A percentile compares a stretch with the other conserved stretches of the same genome.
phyloP scores from a whole-genome alignment of 64 coral and sea anemone genomes.

The Astreopora myriophthalma region DNA sequence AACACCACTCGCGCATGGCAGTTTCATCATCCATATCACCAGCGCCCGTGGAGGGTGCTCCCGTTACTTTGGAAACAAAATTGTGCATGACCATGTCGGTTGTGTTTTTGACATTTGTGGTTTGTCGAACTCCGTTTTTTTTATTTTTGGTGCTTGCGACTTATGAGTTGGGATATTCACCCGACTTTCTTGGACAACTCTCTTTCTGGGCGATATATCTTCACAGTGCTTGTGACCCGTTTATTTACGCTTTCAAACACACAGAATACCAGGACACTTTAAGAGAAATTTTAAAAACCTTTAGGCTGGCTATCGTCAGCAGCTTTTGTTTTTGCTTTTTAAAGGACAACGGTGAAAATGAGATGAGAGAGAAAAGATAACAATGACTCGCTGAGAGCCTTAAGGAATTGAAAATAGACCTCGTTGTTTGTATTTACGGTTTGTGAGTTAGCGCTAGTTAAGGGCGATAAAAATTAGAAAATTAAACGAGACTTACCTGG shows the following conservation, averaged over 20 bases:
- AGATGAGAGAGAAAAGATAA: background rate
- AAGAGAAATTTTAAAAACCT: conserved; percentile 60
- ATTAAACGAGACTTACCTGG: too few species aligned
- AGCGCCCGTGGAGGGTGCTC: conserved; percentile 7
- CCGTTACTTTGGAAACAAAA: conserved; percentile 56
- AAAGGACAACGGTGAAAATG: background rate
- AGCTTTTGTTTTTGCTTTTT: background rate
- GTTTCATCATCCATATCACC: conserved; percentile 50
- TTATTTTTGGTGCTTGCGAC: conserved; percentile 75
- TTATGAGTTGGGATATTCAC: conserved; percentile 27
- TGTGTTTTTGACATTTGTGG: conserved; percentile 71
- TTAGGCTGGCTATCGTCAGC: conserved; percentile 15
- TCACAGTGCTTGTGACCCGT: conserved; percentile 92
- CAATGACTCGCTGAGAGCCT: too few species aligned
- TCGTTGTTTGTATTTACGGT: too few species aligned
- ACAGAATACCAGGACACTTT: conserved; percentile 84
- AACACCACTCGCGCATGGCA: conserved; percentile 46
- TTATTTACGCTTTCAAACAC: conserved; percentile 94
- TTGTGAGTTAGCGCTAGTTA: too few species aligned
- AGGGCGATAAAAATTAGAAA: too few species aligned
- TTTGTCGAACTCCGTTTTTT: conserved; percentile 93
- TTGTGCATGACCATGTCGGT: conserved; percentile 66
- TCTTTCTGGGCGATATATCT: conserved; percentile 96
- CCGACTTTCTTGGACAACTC: conserved; percentile 84
- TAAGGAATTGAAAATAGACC: too few species aligned